Evolutionary conservation across 2,888 invertebrate species (phyloP).

Genomic region (Podabrus alpinus): DNA sequence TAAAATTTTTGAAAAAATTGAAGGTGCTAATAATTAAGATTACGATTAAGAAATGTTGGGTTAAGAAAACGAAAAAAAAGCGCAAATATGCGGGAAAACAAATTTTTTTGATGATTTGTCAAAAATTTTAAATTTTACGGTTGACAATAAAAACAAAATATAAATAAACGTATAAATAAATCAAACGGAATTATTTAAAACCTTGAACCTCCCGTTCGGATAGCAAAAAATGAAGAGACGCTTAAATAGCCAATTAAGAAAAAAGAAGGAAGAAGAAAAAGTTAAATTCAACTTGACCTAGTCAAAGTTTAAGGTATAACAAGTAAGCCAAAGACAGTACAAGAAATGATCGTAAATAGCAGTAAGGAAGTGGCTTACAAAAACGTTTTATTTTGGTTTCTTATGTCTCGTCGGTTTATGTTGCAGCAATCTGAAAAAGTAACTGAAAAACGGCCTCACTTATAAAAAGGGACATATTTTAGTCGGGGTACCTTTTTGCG

Average conservation of each 20-base stretch:
- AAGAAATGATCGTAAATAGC: conserved; percentile 34
- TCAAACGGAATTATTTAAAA: not conserved
- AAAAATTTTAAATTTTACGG: not conserved
- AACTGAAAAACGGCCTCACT: conserved; percentile 40
- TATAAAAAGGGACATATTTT: conserved; percentile 50
- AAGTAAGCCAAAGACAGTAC: conserved; percentile 6
- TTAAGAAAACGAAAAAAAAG: not conserved
- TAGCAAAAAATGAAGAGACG: not conserved
- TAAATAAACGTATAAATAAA: not conserved
- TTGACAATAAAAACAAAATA: not conserved
- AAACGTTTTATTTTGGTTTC: conserved; percentile 54
- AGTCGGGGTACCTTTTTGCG: conserved; percentile 45
- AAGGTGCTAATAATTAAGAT: not conserved
- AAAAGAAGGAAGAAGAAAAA: conserved; percentile 9
- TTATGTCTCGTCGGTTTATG: conserved; percentile 39
- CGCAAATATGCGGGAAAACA: not conserved
- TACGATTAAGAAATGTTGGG: not conserved
- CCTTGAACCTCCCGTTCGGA: not conserved
- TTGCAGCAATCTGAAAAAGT: conserved; percentile 36
- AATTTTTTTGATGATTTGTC: not conserved
- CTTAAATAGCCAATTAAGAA: not conserved
- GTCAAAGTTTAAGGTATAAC: conserved; percentile 16
- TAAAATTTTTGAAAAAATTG: not conserved
- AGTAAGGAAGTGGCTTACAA: conserved; percentile 39
- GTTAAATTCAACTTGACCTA: conserved; percentile 27